Conservation (phyloP, 2,797 vertebrate species). For the Adelosebastes latens region DNA sequence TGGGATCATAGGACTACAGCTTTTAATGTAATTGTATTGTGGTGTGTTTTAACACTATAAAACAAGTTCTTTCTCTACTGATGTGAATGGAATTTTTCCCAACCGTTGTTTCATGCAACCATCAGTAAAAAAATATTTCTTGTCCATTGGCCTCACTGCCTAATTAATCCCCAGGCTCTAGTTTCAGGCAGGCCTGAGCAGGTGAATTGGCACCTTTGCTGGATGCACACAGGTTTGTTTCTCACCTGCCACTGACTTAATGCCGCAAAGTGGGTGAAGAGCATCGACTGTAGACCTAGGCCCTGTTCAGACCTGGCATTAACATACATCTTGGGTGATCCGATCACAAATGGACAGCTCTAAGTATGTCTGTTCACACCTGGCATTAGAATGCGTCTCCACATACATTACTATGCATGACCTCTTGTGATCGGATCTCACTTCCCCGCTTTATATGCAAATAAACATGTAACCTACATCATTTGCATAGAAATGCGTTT, state of each 20-base stretch:
- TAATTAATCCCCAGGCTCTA: slow-evolving; percentile 28
- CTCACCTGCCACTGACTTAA: not conserved
- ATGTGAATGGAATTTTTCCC: not conserved
- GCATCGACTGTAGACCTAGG: not conserved
- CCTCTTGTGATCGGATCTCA: too few relatives aligned
- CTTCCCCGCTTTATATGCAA: too few relatives aligned
- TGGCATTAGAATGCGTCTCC: too few relatives aligned
- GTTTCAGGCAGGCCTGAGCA: not conserved
- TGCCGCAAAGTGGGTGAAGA: not conserved
- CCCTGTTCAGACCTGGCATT: too few relatives aligned
- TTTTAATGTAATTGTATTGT: not conserved
- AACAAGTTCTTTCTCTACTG: not conserved
- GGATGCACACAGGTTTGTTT: not conserved
- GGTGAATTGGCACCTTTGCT: not conserved
- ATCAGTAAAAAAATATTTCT: not conserved
- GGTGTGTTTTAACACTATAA: not conserved
- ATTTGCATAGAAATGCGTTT: too few relatives aligned
- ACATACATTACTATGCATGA: too few relatives aligned
- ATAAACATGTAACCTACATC: too few relatives aligned
- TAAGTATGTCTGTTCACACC: too few relatives aligned
- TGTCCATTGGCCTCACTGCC: not conserved
- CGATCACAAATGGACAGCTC: too few relatives aligned
- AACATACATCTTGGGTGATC: too few relatives aligned
- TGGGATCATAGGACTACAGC: slow-evolving; percentile 41
- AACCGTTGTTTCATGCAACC: not conserved